A percentile compares a stretch with the other conserved stretches of the same genome.
These are phyloP conservation scores for Puntigrus tetrazona DNA, from an alignment of 2,113 vertebrate genomes.

Conservation along the genomic window DNA sequence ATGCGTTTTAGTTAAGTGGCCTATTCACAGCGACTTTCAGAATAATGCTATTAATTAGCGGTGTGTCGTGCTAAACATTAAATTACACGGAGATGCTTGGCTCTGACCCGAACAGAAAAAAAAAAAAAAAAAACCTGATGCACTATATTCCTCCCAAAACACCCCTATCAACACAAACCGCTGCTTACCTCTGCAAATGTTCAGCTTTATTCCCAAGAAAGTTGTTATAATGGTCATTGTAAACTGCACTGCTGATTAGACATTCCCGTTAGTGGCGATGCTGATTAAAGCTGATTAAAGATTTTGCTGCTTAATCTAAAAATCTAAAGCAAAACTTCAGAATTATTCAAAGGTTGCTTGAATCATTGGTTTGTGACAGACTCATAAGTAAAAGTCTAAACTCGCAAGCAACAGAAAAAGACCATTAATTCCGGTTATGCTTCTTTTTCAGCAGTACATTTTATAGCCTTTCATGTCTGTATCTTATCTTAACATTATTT, in stretches of 20 bases:
- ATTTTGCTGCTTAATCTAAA: constrained; percentile 7
- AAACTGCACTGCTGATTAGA: constrained; percentile 1
- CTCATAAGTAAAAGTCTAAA: not conserved
- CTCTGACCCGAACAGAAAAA: constrained; percentile 11
- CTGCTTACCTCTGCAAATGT: constrained; percentile 19
- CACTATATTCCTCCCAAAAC: constrained; percentile 9
- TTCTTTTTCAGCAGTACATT: not conserved
- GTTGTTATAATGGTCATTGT: constrained; percentile 4
- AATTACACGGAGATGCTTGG: constrained; percentile 38
- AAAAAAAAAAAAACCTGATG: no score
- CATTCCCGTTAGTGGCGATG: not conserved
- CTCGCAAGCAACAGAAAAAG: not conserved
- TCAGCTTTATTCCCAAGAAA: constrained; percentile 5
- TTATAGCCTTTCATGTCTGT: not conserved
- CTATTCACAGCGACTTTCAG: constrained; percentile 49
- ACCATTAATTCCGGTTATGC: not conserved
- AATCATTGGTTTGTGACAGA: constrained; percentile 6
- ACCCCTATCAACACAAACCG: constrained; percentile 7
- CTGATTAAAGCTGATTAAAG: not conserved
- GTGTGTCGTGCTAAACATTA: constrained; percentile 40
- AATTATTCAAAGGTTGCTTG: constrained; percentile 7
- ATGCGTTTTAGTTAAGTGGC: constrained; percentile 50
- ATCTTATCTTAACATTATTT: constrained; percentile 14
- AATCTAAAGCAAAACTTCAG: not conserved
- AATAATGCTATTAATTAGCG: constrained; percentile 53